Evolutionary conservation across 2,797 vertebrate genomes (phyloP).

Genomic region (Cyprinella venusta): DNA sequence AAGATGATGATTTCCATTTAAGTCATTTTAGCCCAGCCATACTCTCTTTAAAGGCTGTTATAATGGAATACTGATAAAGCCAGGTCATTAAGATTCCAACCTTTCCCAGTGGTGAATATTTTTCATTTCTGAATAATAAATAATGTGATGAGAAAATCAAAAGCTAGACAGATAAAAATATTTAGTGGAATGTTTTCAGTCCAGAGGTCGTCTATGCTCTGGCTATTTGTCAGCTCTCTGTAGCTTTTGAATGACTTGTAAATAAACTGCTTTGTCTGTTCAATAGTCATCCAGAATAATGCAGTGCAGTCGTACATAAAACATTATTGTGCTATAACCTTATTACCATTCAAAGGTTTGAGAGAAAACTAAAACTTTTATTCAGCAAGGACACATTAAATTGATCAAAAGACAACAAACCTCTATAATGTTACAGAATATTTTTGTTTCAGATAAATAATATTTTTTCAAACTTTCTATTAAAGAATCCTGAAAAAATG

Average conservation of each 20-base stretch:
- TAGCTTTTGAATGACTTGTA: constrained; percentile 1
- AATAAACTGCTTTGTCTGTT: constrained; percentile 26
- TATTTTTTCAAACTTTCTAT: neutral
- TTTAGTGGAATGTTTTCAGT: constrained; percentile 29
- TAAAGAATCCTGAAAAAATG: neutral
- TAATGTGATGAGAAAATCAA: constrained; percentile 20
- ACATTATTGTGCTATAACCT: neutral
- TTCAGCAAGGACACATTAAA: neutral
- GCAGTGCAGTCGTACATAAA: neutral
- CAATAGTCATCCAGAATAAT: neutral
- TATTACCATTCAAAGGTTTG: neutral
- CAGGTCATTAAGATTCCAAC: constrained; percentile 19
- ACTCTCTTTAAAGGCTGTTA: neutral
- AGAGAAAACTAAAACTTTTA: neutral
- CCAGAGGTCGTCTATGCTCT: neutral
- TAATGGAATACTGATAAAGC: constrained; percentile 20
- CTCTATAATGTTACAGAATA: neutral
- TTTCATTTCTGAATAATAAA: constrained; percentile 32
- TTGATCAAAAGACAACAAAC: neutral
- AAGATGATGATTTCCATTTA: constrained; percentile 4
- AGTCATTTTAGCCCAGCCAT: neutral
- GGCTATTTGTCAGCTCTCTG: constrained; percentile 17
- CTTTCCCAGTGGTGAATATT: constrained; percentile 22
- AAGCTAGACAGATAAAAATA: constrained; percentile 6
- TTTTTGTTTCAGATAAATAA: neutral